Percentiles rank a stretch among this genome's conserved stretches.
phyloP scores from a whole-genome alignment of 2,113 vertebrate species.

The Pomatostomus ruficeps region DNA sequence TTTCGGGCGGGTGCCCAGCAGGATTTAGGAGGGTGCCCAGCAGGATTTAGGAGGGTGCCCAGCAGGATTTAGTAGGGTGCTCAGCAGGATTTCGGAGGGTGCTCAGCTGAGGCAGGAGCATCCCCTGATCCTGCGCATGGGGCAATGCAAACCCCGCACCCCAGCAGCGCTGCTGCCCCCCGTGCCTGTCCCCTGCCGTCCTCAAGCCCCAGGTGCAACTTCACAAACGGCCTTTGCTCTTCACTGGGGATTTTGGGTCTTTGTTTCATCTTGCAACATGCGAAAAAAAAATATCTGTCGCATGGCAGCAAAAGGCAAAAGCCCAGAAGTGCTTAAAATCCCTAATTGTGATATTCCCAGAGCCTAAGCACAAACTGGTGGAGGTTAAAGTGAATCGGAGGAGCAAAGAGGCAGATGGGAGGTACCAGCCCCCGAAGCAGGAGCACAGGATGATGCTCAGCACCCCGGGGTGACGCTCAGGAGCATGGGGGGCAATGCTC shows the following conservation, averaged over 20 bases:
- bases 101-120: neutral
- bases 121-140: neutral
- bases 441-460: neutral
- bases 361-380: fast-evolving
- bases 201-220: neutral
- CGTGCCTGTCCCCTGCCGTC: fast-evolving
- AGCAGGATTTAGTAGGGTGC: too few relatives aligned
- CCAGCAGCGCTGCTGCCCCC: neutral
- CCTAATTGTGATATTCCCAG: fast-evolving
- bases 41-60: neutral
- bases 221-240: neutral
- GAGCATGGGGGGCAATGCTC: neutral
- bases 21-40: neutral
- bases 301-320: neutral
- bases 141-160: neutral
- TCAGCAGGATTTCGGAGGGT: neutral
- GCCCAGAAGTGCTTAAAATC: neutral
- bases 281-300: fast-evolving
- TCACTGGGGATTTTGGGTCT: neutral
- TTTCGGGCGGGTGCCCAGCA: neutral
- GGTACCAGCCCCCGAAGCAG: neutral
- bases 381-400: fast-evolving
- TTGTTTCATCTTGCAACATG: neutral
- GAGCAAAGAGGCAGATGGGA: neutral
- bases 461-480: too few relatives aligned